phyloP scores from a whole-genome alignment of 2,888 invertebrate species.

The Plagodis dolabraria region DNA sequence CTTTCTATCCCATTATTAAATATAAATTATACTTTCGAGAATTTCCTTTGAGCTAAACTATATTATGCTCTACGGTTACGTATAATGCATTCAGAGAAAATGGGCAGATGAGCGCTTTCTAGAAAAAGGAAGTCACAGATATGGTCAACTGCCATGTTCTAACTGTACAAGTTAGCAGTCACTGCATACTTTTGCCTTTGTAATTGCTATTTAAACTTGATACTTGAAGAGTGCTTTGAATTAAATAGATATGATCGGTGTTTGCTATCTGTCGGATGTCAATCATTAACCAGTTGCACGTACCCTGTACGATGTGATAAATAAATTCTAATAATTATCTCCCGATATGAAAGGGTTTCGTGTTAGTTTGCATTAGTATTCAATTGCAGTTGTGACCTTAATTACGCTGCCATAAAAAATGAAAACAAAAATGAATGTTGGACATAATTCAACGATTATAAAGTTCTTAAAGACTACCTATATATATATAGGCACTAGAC shows the following conservation, averaged over 20 bases:
- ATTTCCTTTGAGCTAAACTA: not conserved
- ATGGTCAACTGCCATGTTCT: constrained; percentile 27
- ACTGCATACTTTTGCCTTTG: constrained; percentile 29
- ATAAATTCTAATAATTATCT: constrained; percentile 43
- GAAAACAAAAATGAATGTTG: constrained; percentile 33
- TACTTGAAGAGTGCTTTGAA: constrained; percentile 32
- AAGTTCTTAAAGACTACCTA: constrained; percentile 14
- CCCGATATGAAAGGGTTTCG: constrained; percentile 30
- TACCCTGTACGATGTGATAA: constrained; percentile 32
- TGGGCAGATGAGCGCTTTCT: constrained; percentile 27
- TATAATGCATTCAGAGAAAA: constrained; percentile 7
- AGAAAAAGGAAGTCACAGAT: constrained; percentile 19
- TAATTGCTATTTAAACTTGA: constrained; percentile 18
- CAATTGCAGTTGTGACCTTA: constrained; percentile 32
- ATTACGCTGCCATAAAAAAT: constrained; percentile 41
- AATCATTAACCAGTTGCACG: constrained; percentile 39
- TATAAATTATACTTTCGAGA: constrained; percentile 3
- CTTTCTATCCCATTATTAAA: constrained; percentile 3
- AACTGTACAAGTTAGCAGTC: constrained; percentile 30
- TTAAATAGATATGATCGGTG: constrained; percentile 34
- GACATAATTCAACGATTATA: constrained; percentile 32
- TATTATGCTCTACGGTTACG: not conserved
- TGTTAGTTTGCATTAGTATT: constrained; percentile 43
- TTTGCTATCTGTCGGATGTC: constrained; percentile 39
- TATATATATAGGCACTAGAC: no score